These are phyloP conservation scores for Margarornis squamiger DNA, from an alignment of 2,797 vertebrate genomes.

Conservation along the genomic window DNA sequence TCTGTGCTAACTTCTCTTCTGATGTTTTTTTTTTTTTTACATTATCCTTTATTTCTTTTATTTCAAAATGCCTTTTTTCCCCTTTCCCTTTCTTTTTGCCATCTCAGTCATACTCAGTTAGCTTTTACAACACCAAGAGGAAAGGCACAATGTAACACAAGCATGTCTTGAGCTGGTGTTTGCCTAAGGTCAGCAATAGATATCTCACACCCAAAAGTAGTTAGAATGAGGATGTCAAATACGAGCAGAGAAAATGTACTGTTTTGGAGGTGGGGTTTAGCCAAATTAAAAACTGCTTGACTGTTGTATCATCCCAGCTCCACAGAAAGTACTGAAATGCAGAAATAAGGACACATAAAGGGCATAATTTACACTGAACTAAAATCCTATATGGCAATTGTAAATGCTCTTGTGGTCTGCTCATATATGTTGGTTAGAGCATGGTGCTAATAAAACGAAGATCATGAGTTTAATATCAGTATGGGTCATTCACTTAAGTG, in stretches of 20 bases:
- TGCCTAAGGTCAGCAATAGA: neutral
- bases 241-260: neutral
- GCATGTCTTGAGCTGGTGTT: neutral
- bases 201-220: neutral
- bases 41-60: neutral
- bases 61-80: neutral
- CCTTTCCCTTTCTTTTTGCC: neutral
- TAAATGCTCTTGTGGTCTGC: neutral
- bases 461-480: rapidly evolving
- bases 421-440: neutral
- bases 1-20: neutral
- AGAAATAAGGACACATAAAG: neutral
- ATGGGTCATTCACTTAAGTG: rapidly evolving
- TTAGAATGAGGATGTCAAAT: neutral
- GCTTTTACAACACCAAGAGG: neutral
- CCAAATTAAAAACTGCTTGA: neutral
- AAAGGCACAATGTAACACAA: neutral
- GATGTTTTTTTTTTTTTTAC: neutral
- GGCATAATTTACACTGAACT: neutral
- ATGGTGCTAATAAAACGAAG: neutral
- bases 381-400: neutral
- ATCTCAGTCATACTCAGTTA: neutral
- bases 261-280: neutral
- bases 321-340: neutral
- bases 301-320: neutral